Base-by-base conservation (phyloP, 2,797 vertebrate genomes). In the Eleutherodactylus coqui region DNA sequence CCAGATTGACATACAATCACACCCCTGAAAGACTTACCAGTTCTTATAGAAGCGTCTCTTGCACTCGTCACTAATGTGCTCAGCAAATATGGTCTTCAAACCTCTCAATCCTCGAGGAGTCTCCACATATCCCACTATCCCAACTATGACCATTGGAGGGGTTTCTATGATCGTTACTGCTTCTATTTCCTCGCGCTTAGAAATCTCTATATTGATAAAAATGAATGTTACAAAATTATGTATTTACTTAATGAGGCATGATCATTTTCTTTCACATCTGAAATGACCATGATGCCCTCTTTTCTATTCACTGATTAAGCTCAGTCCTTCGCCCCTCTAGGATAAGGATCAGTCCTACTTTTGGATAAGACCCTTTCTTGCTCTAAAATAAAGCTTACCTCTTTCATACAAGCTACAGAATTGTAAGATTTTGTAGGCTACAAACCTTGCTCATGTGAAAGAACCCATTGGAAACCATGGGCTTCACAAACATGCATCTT, bases 1-100 rank as follows among this genome's bases (percentile, higher is more conserved):
- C 34, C 47, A 41, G 5, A 53, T 38, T 11, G 13, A 8, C 1
- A 0, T 16, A 21, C 32, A 17, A 21, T 14, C 45, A 17, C 3
- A 32, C 3, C n/a, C 38, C 29, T 10, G n/a, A 16, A 3, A 2
- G 27, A 75, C 85, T 0, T 80, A 98, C 97, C 97, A 99, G 94
- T 96, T 97, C 94, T 90, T 97, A 92, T 98, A 99, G 95, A 98
- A 99, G 91, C 96, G 95, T 0, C 97, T 96, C 2, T 92, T 95
- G 91, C 98, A 99, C 88, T 99, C 97, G 0, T 99, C 97, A 0
- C 97, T 97, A 76, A 99, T 92, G 86, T 99, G 98, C 88, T 99
- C 96, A 0, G 97, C 96, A 87, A 99, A 99, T 90, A 98, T 90
- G 24, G 96, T 97, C 95, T 97, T 99, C 89, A 98, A 94, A 47